These are phyloP conservation scores for Lepeophtheirus salmonis DNA, from an alignment of 1,140 invertebrate genomes.

Conservation along the genomic window DNA sequence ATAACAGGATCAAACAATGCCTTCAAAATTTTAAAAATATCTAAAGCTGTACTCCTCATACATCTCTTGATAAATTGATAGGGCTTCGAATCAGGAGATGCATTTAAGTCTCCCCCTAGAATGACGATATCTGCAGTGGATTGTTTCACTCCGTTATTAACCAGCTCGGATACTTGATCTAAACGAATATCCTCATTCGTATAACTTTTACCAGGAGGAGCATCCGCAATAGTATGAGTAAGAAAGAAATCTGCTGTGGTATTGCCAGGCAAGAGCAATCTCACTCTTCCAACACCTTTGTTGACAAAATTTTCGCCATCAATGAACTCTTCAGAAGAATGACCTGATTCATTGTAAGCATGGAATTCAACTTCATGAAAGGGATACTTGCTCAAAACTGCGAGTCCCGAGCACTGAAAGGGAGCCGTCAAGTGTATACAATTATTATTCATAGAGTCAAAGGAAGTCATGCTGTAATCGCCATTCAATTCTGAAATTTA, in stretches of 20 bases:
- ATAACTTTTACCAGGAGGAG: background rate
- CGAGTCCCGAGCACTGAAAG: background rate
- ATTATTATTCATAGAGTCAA: background rate
- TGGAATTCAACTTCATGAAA: background rate
- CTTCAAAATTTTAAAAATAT: background rate
- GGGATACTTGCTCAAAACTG: background rate
- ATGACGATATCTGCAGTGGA: slow-evolving; percentile 9
- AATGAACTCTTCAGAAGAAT: background rate
- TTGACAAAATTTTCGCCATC: slow-evolving; percentile 1
- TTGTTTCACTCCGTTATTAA: slow-evolving; percentile 2
- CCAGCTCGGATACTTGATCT: background rate
- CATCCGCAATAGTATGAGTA: slow-evolving; percentile 11
- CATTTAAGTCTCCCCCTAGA: slow-evolving; percentile 15
- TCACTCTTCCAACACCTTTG: slow-evolving; percentile 11
- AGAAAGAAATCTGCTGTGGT: slow-evolving; percentile 10
- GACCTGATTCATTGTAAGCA: background rate
- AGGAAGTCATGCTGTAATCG: background rate
- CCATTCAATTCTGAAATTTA: background rate
- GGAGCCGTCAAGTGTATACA: background rate
- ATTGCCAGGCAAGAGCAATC: background rate
- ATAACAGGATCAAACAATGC: background rate
- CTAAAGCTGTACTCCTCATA: background rate
- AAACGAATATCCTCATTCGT: background rate
- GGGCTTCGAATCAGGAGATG: background rate
- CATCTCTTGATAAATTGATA: background rate